Evolutionary conservation across 2,888 invertebrate species (phyloP), one percentile per base, ranked within the genome.

Genomic region (Drosophila macrothrix): DNA sequence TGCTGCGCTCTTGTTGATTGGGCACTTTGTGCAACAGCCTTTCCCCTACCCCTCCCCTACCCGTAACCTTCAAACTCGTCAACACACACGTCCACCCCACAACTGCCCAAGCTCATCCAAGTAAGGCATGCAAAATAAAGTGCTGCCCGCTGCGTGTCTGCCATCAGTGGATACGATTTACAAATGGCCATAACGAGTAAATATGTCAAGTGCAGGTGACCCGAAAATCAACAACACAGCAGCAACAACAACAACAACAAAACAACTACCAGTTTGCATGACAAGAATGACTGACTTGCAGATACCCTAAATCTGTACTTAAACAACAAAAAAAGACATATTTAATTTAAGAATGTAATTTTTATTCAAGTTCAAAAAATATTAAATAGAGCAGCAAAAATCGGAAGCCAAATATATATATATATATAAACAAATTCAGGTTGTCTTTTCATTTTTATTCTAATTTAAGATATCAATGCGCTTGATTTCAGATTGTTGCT

Each of bases 151-250:
- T 62, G 54, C 52, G 72, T 28, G 65, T 43, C 50, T 64, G 65
- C 41, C 52, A 37, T 58, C 65, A 59, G 59, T 43, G 62, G 63
- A 64, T 67, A 76, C 86, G 78, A 82, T 82, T 87, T 85, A 89
- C 81, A 82, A 81, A 89, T 78, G 83, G 70, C 70, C 79, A 80
- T 77, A 66, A 87, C 85, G 81, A 92, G 92, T 92, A 92, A 92
- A 92, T 92, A 92, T 92, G 92, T 92, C 92, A 92, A 92, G 85
- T 90, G 88, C 92, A 92, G 91, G 78, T 67, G 69, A 73, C 73
- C 76, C 55, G 43, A 69, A 75, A 71, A 64, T 67, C 66, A 64
- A 60, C 69, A 64, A 56, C 60, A 39, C n/a, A 66, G 22, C 62
- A 58, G 52, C 60, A 58, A 31, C 22, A 64, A 22, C 58, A 66